Percentiles rank a stretch among this genome's conserved stretches.
Conservation (phyloP, 1,140 invertebrate genomes). For the Orius insidiosus region DNA sequence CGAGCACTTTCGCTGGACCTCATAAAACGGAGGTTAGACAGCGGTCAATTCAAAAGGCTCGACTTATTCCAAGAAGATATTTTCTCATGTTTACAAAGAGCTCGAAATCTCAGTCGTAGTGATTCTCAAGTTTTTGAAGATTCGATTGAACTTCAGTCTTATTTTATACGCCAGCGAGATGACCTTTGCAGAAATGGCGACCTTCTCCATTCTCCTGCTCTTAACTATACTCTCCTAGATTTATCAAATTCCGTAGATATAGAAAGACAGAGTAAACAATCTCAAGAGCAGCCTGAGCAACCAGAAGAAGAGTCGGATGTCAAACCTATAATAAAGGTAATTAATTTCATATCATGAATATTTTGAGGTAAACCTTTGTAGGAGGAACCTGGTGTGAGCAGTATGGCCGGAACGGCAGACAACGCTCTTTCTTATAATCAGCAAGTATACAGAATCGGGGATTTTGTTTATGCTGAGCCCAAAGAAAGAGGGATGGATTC, state of each 20-base stretch:
- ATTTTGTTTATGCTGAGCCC: conserved; percentile 79
- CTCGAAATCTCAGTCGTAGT: conserved; percentile 65
- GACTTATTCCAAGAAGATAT: conserved; percentile 95
- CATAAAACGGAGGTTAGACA: conserved; percentile 67
- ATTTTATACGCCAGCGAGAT: conserved; percentile 61
- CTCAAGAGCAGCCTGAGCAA: conserved; percentile 22
- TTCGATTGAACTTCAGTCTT: conserved; percentile 81
- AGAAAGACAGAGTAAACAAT: conserved; percentile 18
- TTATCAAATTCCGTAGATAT: conserved; percentile 37
- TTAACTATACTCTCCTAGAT: conserved; percentile 58
- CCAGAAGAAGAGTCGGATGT: conserved; percentile 10
- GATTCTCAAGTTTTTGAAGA: conserved; percentile 93
- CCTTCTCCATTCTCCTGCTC: conserved; percentile 68
- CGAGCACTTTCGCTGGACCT: conserved; percentile 67
- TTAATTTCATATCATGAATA: too few species aligned
- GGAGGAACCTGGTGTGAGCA: conserved; percentile 12
- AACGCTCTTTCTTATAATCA: conserved; percentile 28
- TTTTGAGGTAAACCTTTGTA: too few species aligned
- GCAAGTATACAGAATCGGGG: conserved; percentile 59
- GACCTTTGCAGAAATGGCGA: conserved; percentile 59
- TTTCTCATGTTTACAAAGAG: conserved; percentile 82
- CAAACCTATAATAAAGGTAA: conserved; percentile 13
- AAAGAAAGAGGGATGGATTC: conserved; percentile 60
- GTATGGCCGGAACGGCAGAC: conserved; percentile 19
- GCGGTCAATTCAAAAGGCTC: conserved; percentile 75